These are phyloP conservation scores for Ostrea edulis DNA, from an alignment of 1,140 invertebrate species.

Conservation along the genomic window DNA sequence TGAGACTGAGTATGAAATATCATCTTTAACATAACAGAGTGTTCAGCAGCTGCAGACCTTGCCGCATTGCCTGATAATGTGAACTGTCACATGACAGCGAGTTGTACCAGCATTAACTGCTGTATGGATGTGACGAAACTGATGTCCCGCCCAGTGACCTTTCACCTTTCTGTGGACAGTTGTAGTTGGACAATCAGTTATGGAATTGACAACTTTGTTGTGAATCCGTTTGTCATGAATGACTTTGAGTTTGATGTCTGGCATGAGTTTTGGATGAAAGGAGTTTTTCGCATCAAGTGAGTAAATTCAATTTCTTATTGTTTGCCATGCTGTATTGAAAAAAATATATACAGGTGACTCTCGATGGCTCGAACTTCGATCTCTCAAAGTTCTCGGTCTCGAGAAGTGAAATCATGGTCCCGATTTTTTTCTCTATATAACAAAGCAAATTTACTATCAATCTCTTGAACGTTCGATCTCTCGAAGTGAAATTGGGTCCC, in stretches of 20 bases:
- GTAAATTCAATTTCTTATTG: not conserved
- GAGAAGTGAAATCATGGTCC: no score
- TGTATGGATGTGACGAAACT: conserved; percentile 28
- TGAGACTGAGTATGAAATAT: no score
- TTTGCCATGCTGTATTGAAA: no score
- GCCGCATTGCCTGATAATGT: not conserved
- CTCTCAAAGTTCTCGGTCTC: no score
- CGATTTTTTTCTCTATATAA: no score
- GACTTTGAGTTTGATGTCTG: conserved; percentile 24
- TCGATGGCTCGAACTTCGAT: no score
- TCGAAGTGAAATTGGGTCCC: no score
- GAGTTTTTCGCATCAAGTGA: conserved; percentile 34
- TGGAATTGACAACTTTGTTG: conserved; percentile 45
- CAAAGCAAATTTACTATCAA: no score
- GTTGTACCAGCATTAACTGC: conserved; percentile 41
- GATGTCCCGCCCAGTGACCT: conserved; percentile 25
- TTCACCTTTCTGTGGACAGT: conserved; percentile 41
- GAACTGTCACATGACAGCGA: conserved; percentile 27
- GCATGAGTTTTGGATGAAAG: conserved; percentile 40
- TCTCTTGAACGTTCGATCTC: no score
- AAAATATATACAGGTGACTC: no score
- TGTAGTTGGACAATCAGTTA: conserved; percentile 42
- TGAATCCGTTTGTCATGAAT: not conserved
- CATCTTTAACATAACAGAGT: not conserved
- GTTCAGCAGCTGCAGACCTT: not conserved